Percentiles rank a stretch among this genome's conserved stretches.
Conservation (phyloP, 2,888 invertebrate genomes). For the Acanthosoma haemorrhoidale region DNA sequence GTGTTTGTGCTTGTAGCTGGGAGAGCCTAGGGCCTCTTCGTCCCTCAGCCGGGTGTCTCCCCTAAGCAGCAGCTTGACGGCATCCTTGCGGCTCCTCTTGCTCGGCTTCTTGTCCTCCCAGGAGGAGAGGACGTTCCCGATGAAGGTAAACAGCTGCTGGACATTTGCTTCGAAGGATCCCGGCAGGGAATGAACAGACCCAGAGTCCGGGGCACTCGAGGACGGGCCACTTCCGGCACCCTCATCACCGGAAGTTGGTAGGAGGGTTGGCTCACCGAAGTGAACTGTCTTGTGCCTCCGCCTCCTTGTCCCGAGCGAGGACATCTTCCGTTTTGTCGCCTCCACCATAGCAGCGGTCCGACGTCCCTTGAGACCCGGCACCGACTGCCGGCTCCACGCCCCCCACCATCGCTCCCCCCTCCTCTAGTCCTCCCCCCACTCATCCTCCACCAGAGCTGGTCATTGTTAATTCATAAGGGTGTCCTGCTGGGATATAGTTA, state of each 20-base stretch:
- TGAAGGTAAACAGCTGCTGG: constrained; percentile 74
- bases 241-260: constrained; percentile 40
- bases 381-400: constrained; percentile 20
- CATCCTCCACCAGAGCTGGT: neutral
- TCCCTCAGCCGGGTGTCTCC: constrained; percentile 39
- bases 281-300: constrained; percentile 45
- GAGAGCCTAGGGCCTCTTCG: constrained; percentile 40
- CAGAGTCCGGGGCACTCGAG: constrained; percentile 31
- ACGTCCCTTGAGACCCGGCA: constrained; percentile 29
- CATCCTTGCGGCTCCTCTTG: constrained; percentile 38
- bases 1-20: constrained; percentile 59
- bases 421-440: neutral
- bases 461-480: constrained; percentile 5
- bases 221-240: constrained; percentile 40
- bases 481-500: too few relatives aligned
- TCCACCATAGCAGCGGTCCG: constrained; percentile 34
- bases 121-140: constrained; percentile 70
- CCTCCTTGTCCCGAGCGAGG: constrained; percentile 43
- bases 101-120: constrained; percentile 53
- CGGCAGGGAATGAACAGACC: constrained; percentile 50
- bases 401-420: constrained; percentile 16
- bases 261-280: constrained; percentile 48
- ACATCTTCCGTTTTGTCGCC: constrained; percentile 35
- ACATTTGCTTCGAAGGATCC: constrained; percentile 48
- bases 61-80: constrained; percentile 40